A percentile compares a stretch with the other conserved stretches of the same genome.
phyloP scores from a whole-genome alignment of 2,113 vertebrate species.

The Charina bottae region DNA sequence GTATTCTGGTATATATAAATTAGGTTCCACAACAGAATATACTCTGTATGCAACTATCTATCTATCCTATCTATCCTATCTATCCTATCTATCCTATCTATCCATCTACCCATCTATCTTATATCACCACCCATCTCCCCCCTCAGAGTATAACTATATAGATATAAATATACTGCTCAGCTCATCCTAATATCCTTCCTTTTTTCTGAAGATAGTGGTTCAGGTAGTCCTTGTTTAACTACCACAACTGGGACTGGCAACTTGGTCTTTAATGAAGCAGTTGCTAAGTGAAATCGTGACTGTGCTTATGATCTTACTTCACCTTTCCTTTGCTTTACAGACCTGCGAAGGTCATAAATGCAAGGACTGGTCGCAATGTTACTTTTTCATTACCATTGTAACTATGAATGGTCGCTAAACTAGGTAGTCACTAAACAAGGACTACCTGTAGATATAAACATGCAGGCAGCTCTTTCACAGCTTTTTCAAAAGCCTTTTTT shows the following conservation, averaged over 20 bases:
- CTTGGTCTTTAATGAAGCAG: background rate
- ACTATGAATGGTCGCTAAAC: background rate
- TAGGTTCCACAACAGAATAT: background rate
- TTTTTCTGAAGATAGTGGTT: background rate
- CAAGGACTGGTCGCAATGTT: background rate
- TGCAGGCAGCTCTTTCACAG: background rate
- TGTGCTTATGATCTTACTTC: background rate
- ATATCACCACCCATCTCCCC: too few relatives aligned
- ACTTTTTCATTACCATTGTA: background rate
- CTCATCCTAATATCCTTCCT: background rate
- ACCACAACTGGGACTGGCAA: background rate
- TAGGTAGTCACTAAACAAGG: background rate
- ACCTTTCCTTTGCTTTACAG: background rate
- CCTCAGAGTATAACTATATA: too few relatives aligned
- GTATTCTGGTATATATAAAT: background rate
- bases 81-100: too few relatives aligned
- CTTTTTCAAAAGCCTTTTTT: background rate
- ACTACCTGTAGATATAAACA: background rate
- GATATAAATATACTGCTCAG: background rate
- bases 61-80: too few relatives aligned
- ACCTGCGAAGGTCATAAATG: background rate
- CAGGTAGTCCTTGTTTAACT: background rate
- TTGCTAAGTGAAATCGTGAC: background rate
- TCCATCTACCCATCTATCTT: too few relatives aligned
- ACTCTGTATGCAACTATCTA: too few relatives aligned